phyloP scores from a whole-genome alignment of 2,888 invertebrate species.

The Hylaea fasciaria region DNA sequence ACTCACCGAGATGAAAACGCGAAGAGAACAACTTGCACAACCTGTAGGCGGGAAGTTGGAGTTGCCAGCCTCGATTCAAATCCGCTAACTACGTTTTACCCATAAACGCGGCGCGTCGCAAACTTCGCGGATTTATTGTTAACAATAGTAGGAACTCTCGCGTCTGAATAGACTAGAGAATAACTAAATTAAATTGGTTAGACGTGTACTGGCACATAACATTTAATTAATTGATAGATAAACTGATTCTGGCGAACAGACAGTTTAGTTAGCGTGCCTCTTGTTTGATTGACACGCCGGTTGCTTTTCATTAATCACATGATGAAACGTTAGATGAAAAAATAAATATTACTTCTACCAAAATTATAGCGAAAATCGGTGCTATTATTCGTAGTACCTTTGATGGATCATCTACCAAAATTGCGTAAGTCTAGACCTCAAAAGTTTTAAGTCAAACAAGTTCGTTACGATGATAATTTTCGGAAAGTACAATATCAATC shows the following conservation, averaged over 20 bases:
- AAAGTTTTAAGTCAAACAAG: too few species aligned
- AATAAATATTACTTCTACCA: too few species aligned
- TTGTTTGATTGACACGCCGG: conserved; percentile 21
- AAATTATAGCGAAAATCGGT: too few species aligned
- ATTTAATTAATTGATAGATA: conserved; percentile 23
- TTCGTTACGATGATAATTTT: too few species aligned
- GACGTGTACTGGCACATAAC: conserved; percentile 16
- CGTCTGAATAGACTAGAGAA: conserved; percentile 32
- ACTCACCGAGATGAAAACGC: conserved; percentile 67
- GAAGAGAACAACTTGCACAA: conserved; percentile 55
- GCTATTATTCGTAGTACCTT: too few species aligned
- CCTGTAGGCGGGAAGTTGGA: conserved; percentile 50
- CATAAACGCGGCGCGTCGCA: conserved; percentile 48
- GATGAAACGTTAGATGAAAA: not conserved
- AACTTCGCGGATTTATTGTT: conserved; percentile 47
- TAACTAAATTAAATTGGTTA: conserved; percentile 31
- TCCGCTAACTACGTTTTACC: conserved; percentile 63
- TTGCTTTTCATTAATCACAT: conserved; percentile 18
- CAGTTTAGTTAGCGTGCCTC: conserved; percentile 18
- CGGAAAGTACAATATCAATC: not conserved
- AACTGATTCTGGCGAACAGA: conserved; percentile 19
- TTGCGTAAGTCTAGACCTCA: too few species aligned
- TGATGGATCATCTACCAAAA: too few species aligned
- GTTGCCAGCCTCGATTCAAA: conserved; percentile 56
- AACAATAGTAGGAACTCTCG: conserved; percentile 47